Conservation (phyloP, 1,140 invertebrate genomes). For the Metaphire vulgaris region DNA sequence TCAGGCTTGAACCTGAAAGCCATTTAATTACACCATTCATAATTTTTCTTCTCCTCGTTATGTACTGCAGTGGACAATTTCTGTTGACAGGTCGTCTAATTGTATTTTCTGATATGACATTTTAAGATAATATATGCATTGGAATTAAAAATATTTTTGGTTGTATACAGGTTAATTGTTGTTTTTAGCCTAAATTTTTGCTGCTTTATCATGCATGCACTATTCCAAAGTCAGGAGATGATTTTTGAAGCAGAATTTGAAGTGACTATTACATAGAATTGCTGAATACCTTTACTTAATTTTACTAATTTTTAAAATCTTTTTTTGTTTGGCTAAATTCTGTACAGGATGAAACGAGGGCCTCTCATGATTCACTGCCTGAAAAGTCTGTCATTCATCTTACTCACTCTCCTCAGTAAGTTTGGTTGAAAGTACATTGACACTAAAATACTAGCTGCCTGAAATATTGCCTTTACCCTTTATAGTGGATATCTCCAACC, state of each 20-base stretch:
- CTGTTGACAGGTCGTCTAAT: too few species aligned
- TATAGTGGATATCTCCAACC: neutral
- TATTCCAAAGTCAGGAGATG: neutral
- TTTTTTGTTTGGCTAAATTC: conserved; percentile 21
- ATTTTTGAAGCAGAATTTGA: neutral
- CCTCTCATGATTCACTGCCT: conserved; percentile 55
- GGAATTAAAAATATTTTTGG: too few species aligned
- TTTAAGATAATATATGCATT: too few species aligned
- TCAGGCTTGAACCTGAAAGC: too few species aligned
- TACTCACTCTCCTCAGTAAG: too few species aligned
- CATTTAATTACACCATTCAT: too few species aligned
- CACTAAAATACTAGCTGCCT: conserved; percentile 34
- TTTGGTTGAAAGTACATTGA: conserved; percentile 29
- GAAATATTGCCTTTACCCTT: neutral
- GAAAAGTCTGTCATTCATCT: conserved; percentile 49
- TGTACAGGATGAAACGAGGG: conserved; percentile 57
- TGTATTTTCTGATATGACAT: too few species aligned
- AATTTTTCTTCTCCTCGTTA: too few species aligned
- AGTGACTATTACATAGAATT: neutral
- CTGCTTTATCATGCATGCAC: neutral
- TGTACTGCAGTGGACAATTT: too few species aligned
- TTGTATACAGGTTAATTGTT: too few species aligned
- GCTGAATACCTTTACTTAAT: neutral
- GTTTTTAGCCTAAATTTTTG: too few species aligned
- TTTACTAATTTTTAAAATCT: neutral